Base-by-base conservation (phyloP, 2,113 vertebrate genomes). In the Pomatostomus ruficeps region DNA sequence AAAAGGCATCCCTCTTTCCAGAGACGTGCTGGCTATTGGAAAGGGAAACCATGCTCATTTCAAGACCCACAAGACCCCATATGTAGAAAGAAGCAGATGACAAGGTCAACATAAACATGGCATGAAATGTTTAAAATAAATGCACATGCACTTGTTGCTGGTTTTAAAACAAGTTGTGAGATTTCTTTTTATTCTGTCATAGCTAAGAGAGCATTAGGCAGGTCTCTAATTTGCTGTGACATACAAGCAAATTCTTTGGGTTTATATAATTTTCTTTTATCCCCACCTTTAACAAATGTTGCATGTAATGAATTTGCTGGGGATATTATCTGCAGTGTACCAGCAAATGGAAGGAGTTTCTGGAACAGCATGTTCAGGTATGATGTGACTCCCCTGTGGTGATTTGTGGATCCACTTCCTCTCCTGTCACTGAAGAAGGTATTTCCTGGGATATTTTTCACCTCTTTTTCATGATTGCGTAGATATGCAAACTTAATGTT, bases 1-100 rank as follows among this genome's bases (percentile, higher is more conserved):
- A 95, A 93, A 84, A 95, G 61, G 48, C 93, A 38, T 93, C 83
- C 62, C 71, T 91, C 58, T 75, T 87, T 95, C 74, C 92, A 96
- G 92, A 79, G 83, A 71, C 28, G 33, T 85, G 46, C 49, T 91
- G 31, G 43, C 58, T 86, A 8, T n/a, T 83, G 35, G 52, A 78
- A 40, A 66, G 45, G 25, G 49, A 75, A 93, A 36, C 61, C 51
- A 21, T 17, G 38, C 40, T 54, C 26, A 31, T 90, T 54, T 62
- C 46, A 54, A 73, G 42, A 89, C 11, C 14, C 1, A 1, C 48
- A 73, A 77, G 38, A 24, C 11, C 51, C 14, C 26, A 8, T 83
- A 49, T 38, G 11, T 20, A 70, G 33, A 85, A 72, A 38, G 18
- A 31, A 66, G 42, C 18, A 49, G 26, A 45, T 52, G 26, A 16